These are phyloP conservation scores for Chloroceryle inda DNA, from an alignment of 2,797 vertebrate species.

Conservation along the genomic window DNA sequence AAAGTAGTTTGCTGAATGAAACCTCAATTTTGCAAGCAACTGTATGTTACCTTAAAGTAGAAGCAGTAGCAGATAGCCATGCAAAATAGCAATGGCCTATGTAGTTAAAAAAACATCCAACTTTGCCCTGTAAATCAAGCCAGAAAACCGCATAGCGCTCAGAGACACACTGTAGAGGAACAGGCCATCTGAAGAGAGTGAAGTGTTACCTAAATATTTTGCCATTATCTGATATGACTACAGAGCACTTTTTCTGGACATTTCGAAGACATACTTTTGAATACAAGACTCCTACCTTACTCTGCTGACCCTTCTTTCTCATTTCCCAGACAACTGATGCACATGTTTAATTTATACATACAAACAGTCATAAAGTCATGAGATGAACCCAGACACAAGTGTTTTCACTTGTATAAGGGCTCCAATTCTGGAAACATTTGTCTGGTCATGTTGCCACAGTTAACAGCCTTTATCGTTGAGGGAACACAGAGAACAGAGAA, in stretches of 20 bases:
- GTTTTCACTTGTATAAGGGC: not conserved
- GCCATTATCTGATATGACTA: not conserved
- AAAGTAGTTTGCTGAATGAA: not conserved
- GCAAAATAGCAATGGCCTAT: not conserved
- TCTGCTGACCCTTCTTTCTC: not conserved
- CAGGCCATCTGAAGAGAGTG: not conserved
- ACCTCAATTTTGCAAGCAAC: not conserved
- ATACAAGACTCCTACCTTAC: not conserved
- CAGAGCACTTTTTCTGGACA: not conserved
- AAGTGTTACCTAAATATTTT: not conserved
- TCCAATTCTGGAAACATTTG: not conserved
- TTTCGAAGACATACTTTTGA: not conserved
- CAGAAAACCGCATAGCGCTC: not conserved
- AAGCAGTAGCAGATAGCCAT: not conserved
- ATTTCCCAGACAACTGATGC: not conserved
- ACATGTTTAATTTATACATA: not conserved
- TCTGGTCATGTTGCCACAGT: not conserved
- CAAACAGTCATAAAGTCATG: not conserved
- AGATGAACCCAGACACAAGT: not conserved
- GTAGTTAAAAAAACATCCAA: not conserved
- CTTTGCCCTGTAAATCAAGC: not conserved
- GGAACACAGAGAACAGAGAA: not conserved
- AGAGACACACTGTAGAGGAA: not conserved
- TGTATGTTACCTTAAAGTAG: not conserved
- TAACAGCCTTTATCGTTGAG: not conserved